Evolutionary conservation across 2,888 invertebrate species (phyloP).

Genomic region (Gymnosoma rotundatum): DNA sequence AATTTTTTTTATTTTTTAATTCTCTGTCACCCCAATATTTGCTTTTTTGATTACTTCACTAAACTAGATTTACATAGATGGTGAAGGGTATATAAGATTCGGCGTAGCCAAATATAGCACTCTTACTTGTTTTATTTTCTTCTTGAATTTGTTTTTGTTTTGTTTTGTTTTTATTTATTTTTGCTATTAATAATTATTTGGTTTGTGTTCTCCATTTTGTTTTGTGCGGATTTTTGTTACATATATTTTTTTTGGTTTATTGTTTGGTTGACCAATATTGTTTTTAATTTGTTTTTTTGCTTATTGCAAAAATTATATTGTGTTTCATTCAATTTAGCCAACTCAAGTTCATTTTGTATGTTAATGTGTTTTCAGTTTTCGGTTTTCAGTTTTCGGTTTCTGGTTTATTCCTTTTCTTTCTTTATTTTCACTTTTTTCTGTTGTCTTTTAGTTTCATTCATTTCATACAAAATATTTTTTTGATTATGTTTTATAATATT

Average conservation of each 20-base stretch:
- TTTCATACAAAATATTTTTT: too few species aligned
- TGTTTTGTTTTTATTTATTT: too few species aligned
- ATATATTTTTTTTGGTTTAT: constrained; percentile 23
- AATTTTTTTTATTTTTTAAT: too few species aligned
- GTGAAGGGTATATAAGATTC: too few species aligned
- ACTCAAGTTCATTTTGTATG: constrained; percentile 70
- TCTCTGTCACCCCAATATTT: too few species aligned
- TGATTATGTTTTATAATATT: too few species aligned
- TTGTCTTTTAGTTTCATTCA: constrained; percentile 1
- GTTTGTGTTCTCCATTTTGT: not conserved
- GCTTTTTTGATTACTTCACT: too few species aligned
- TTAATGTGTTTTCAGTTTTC: constrained; percentile 56
- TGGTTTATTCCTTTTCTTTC: constrained; percentile 51
- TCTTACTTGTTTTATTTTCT: too few species aligned
- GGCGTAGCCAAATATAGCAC: too few species aligned
- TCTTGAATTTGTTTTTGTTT: not conserved
- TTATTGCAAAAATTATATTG: constrained; percentile 51
- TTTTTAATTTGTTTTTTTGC: constrained; percentile 22
- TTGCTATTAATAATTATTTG: not conserved
- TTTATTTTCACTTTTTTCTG: constrained; percentile 59
- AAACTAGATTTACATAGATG: too few species aligned
- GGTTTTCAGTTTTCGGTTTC: constrained; percentile 38
- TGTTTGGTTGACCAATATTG: constrained; percentile 68
- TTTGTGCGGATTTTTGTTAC: not conserved
- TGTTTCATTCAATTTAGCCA: constrained; percentile 33